These are phyloP conservation scores for Papilio elwesi DNA, from an alignment of 2,888 invertebrate species.

Conservation along the genomic window DNA sequence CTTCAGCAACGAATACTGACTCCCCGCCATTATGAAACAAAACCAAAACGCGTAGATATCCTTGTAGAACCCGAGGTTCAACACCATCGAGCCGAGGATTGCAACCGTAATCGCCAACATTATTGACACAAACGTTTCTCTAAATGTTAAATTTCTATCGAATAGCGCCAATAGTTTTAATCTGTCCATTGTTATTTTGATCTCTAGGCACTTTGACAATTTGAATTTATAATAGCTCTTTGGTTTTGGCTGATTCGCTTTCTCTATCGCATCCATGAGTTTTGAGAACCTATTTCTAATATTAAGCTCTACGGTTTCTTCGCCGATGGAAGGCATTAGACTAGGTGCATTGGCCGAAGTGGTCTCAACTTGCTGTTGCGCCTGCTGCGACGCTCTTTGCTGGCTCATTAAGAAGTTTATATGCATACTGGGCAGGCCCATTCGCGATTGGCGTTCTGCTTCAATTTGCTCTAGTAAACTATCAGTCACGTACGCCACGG, in stretches of 20 bases:
- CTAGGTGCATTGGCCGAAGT: conserved; percentile 68
- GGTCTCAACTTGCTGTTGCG: conserved; percentile 63
- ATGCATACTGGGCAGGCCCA: conserved; percentile 81
- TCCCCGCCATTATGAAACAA: conserved; percentile 98
- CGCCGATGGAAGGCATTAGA: conserved; percentile 82
- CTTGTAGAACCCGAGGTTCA: conserved; percentile 93
- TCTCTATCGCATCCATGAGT: conserved; percentile 82
- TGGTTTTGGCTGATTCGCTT: conserved; percentile 80
- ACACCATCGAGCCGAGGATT: conserved; percentile 91
- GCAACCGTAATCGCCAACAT: conserved; percentile 93
- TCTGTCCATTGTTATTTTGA: conserved; percentile 96
- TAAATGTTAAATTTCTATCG: conserved; percentile 94
- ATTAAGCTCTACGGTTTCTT: conserved; percentile 82
- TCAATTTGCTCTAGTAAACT: conserved; percentile 79
- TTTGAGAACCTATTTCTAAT: conserved; percentile 83
- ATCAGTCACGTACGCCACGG: conserved; percentile 78
- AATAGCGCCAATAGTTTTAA: conserved; percentile 95
- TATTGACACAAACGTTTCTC: conserved; percentile 92
- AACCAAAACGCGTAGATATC: conserved; percentile 97
- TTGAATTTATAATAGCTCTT: conserved; percentile 90
- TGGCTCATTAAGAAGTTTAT: conserved; percentile 77
- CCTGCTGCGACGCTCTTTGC: conserved; percentile 68
- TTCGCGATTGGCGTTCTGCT: conserved; percentile 75
- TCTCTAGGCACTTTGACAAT: conserved; percentile 85
- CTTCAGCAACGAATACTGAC: conserved; percentile 98